Evolutionary conservation across 2,113 vertebrate species (phyloP).

Genomic region (Rhinolophus ferrumequinum): DNA sequence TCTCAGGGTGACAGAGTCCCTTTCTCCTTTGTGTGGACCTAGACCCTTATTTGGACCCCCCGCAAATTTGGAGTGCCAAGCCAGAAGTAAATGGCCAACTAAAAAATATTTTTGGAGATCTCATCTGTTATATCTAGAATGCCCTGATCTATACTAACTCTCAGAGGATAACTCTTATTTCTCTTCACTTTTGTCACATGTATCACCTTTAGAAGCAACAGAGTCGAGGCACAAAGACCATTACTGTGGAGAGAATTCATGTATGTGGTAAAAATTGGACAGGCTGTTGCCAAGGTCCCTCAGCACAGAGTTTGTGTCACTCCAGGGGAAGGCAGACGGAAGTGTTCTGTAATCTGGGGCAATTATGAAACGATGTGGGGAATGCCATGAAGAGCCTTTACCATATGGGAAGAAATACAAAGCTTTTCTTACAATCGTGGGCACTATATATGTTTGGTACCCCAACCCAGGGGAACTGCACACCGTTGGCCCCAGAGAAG

Average conservation of each 20-base stretch:
- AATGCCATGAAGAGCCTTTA: neutral
- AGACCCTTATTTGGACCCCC: neutral
- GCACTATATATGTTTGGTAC: neutral
- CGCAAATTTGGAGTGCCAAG: neutral
- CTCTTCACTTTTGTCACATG: neutral
- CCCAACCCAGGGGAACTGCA: neutral
- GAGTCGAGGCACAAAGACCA: neutral
- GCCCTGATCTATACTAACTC: neutral
- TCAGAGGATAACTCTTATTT: neutral
- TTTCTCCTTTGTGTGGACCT: neutral
- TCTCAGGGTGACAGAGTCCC: fast-evolving
- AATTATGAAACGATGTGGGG: neutral
- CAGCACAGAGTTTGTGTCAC: neutral
- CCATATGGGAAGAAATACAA: neutral
- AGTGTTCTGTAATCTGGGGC: neutral
- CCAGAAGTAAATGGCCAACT: neutral
- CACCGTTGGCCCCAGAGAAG: neutral
- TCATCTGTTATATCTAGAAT: neutral
- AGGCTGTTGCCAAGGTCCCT: neutral
- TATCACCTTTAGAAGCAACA: neutral
- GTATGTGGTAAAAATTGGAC: neutral
- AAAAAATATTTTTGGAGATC: neutral
- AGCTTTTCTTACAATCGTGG: neutral
- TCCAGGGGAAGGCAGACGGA: neutral
- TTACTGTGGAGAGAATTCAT: neutral